Percentiles rank a stretch among this genome's conserved stretches.
phyloP scores from a whole-genome alignment of 2,888 invertebrate species.

The Agrochola lychnidis region DNA sequence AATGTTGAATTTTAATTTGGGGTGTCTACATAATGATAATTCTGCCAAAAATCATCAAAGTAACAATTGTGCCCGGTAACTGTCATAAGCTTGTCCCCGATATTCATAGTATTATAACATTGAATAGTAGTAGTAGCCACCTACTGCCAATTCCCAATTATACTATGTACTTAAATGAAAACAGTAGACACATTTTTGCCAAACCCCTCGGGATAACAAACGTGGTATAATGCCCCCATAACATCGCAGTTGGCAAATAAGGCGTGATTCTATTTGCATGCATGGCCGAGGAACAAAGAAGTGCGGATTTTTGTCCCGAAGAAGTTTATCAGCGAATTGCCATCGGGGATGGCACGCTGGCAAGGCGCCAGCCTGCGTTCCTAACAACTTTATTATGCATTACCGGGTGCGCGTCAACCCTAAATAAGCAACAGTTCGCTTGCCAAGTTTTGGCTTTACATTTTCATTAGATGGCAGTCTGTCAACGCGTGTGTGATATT shows the following conservation, averaged over 20 bases:
- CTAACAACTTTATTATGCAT: slow-evolving; percentile 89
- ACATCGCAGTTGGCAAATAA: slow-evolving; percentile 51
- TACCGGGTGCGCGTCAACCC: slow-evolving; percentile 81
- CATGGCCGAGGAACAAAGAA: slow-evolving; percentile 41
- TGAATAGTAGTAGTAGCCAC: background rate
- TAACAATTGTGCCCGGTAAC: background rate
- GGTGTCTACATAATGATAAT: background rate
- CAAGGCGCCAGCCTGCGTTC: slow-evolving; percentile 76
- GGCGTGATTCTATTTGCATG: slow-evolving; percentile 50
- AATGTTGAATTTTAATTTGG: too few species aligned
- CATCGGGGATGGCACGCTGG: slow-evolving; percentile 76
- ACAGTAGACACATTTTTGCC: background rate
- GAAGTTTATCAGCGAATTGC: slow-evolving; percentile 77
- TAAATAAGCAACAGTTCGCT: slow-evolving; percentile 86
- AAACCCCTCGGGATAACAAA: slow-evolving; percentile 1
- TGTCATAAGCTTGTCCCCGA: background rate
- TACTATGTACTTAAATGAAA: background rate
- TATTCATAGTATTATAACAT: background rate
- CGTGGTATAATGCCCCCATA: slow-evolving; percentile 19
- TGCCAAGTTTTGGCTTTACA: slow-evolving; percentile 88
- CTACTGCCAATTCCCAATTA: background rate
- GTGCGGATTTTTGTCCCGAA: slow-evolving; percentile 58
- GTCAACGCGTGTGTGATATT: slow-evolving; percentile 73
- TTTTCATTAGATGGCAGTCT: slow-evolving; percentile 84
- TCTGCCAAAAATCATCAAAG: background rate